Evolutionary conservation across 2,888 invertebrate genomes (phyloP), one percentile per base, ranked within the genome.

Genomic region (Hirtodrosophila alboralis): DNA sequence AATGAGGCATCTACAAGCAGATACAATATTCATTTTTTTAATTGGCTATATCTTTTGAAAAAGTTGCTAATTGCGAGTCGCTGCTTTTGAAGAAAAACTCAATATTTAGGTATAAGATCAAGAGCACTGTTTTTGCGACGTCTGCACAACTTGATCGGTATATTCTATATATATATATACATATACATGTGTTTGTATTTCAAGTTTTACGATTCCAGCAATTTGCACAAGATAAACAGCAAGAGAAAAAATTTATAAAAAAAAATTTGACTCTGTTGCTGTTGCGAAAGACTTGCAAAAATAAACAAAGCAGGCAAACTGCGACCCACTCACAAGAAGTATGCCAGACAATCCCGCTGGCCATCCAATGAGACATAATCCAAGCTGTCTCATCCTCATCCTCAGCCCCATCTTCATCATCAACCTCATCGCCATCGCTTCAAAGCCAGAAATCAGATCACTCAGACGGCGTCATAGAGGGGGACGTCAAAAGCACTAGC

Each of bases 211-310:
- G 65, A 72, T 66, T 68, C 47, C 53, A 18, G 59, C 71, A 62
- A 56, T 67, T 74, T 61, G 68, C 72, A 27, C 53, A 60, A 52
- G 60, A 66, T 72, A 72, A 77, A 68, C 69, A 74, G 54, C 43
- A 28, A 28, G 59, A 40, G 4, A 16, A 52, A 52, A 30, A 44
- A 53, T 18, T 47, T 21, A 28, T 13, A 26, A 40, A 21, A 8
- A 8, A 23, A 23, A 3, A 7, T 23, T 16, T 30, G 28, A 27
- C 9, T 13, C 36, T 57, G 16, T 51, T 43, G 47, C 18, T 18
- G 18, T 18, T 62, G 68, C 68, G 36, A 68, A 68, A 68, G 64
- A 58, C 56, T 63, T 63, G 57, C 13, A 38, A 53, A 77, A 77
- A 75, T 68, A 76, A 75, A 76, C 61, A 75, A 63, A 45, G 37